Percentiles rank a stretch among this genome's conserved stretches.
Conservation (phyloP, 2,888 invertebrate genomes). For the Blastobasis adustella region DNA sequence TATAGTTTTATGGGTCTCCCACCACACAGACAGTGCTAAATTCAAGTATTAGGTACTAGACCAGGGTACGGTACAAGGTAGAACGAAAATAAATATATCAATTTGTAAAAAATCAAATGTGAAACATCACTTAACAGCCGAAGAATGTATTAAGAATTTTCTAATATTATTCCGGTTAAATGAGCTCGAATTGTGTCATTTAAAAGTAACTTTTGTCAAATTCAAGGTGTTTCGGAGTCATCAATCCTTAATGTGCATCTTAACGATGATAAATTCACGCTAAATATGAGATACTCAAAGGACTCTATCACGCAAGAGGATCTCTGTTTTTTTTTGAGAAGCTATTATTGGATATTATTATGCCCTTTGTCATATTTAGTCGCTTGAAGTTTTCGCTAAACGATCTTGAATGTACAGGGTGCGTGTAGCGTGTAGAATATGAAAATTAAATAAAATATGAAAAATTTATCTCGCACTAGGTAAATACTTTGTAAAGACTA, state of each 20-base stretch:
- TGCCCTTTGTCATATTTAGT: constrained; percentile 44
- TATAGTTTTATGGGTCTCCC: too few relatives aligned
- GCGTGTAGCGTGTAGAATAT: constrained; percentile 8
- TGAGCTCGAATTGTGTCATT: constrained; percentile 22
- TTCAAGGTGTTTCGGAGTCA: constrained; percentile 43
- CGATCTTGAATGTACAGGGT: constrained; percentile 37
- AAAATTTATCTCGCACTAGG: too few relatives aligned
- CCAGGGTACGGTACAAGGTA: too few relatives aligned
- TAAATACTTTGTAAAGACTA: too few relatives aligned
- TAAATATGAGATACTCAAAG: constrained; percentile 40
- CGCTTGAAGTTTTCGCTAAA: constrained; percentile 43
- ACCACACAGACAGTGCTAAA: too few relatives aligned
- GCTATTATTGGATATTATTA: constrained; percentile 47
- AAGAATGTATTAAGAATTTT: too few relatives aligned
- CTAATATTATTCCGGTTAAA: constrained; percentile 11
- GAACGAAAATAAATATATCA: too few relatives aligned
- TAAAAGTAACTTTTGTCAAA: constrained; percentile 26
- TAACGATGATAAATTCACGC: constrained; percentile 43
- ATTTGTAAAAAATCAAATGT: too few relatives aligned
- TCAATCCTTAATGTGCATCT: constrained; percentile 40
- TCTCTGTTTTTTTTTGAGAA: constrained; percentile 33
- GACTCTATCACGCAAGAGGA: constrained; percentile 41
- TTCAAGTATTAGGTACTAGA: too few relatives aligned
- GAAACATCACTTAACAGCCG: too few relatives aligned
- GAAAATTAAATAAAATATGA: background rate